These are phyloP conservation scores for Thecophora atra DNA, from an alignment of 2,888 invertebrate genomes.

Conservation along the genomic window DNA sequence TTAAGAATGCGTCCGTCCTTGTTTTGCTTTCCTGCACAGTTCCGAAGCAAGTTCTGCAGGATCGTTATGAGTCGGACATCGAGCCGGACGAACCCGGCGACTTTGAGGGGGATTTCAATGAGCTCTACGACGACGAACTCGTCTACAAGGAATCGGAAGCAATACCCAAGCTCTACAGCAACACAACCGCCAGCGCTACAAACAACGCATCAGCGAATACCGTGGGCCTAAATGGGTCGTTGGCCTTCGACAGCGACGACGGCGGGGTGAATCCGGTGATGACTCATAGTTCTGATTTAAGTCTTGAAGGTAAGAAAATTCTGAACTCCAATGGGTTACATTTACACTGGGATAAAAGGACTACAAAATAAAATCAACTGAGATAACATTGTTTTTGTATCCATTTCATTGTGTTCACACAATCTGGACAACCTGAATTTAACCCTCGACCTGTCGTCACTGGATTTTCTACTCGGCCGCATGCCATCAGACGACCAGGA, in stretches of 20 bases:
- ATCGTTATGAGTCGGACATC: conserved; percentile 80
- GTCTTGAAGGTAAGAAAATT: conserved; percentile 57
- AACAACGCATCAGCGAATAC: conserved; percentile 49
- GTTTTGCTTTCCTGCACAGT: conserved; percentile 69
- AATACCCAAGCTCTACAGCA: conserved; percentile 67
- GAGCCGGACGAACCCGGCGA: conserved; percentile 80
- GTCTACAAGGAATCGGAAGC: conserved; percentile 70
- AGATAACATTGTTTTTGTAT: no score
- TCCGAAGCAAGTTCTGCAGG: conserved; percentile 83
- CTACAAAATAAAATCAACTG: no score
- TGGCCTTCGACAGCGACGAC: conserved; percentile 52
- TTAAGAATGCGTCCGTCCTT: conserved; percentile 15
- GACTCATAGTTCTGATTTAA: conserved; percentile 62
- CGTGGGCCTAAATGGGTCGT: conserved; percentile 49
- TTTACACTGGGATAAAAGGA: no score
- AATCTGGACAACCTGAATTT: not conserved
- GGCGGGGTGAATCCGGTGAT: conserved; percentile 63
- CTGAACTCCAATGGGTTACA: no score
- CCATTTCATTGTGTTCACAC: not conserved
- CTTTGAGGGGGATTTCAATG: conserved; percentile 68
- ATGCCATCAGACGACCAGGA: conserved; percentile 60
- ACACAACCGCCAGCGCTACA: conserved; percentile 53
- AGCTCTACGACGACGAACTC: conserved; percentile 69
- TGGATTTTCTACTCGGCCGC: not conserved
- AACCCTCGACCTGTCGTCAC: not conserved